Base-by-base conservation (phyloP, 2,113 vertebrate species). In the Paracanthobrama guichenoti region DNA sequence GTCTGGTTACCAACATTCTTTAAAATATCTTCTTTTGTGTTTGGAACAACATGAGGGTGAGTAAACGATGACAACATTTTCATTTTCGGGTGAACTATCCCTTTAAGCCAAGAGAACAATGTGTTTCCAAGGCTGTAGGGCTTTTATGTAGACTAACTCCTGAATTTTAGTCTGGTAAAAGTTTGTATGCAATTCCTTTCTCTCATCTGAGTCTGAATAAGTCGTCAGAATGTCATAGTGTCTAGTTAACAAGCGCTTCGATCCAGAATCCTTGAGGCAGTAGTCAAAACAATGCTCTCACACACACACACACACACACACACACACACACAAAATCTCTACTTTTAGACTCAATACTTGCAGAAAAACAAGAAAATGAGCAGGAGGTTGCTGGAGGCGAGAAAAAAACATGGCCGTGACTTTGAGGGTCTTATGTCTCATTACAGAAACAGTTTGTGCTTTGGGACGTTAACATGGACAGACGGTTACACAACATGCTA, bases 281-380 rank as follows among this genome's bases (percentile, higher is more conserved):
- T 20, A 87, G 86, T 78, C 86, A 81, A 78, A 84, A 87, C 78
- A 87, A 26, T 24, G 5, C 59, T 48, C 4, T 60, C 3, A 28
- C 48, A n/a, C 82, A 69, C 73, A 83, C 1, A 64, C 35, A 28
- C 9, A 28, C 24, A n/a, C n/a, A 46, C 26, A n/a, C 16, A 50
- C 35, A 26, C 3, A 62, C n/a, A 46, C 26, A n/a, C 16, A 50
- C 35, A 26, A 2, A 62, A 39, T 26, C 53, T 57, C 39, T 72
- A 50, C 24, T n/a, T 77, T 53, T 74, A 82, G 83, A 85, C 80
- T 74, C 79, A 79, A 85, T 42, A 79, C 74, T 60, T 72, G 1
- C 24, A n/a, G 46, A 16, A 73, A 48, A n/a, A 62, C 44, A 81
- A 83, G 86, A 77, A 77, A 77, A 76, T 26, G 14, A 67, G 60